Percentiles rank a stretch among this genome's conserved stretches.
Evolutionary conservation across 2,113 vertebrate species (phyloP).

Genomic region (Oncorhynchus gorbuscha): DNA sequence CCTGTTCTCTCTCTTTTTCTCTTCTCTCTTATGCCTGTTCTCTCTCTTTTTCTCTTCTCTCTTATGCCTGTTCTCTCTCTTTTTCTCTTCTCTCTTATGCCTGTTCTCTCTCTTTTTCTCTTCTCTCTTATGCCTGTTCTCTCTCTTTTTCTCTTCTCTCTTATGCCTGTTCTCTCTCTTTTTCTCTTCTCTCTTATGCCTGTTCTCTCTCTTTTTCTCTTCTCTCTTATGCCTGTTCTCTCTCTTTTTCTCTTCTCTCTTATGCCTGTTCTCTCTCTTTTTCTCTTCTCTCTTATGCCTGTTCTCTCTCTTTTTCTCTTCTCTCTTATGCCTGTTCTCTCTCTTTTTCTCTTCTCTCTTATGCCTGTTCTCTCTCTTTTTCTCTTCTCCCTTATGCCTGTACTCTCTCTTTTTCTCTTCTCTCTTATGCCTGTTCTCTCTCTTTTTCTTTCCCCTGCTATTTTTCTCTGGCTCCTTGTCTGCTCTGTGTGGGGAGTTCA

Average conservation of each 20-base stretch:
- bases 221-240: neutral
- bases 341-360: neutral
- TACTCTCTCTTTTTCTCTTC: neutral
- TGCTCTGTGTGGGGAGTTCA: slow-evolving; percentile 15
- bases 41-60: neutral
- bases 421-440: neutral
- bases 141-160: slow-evolving; percentile 1
- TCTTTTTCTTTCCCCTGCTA: slow-evolving; percentile 10
- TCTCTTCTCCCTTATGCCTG: neutral
- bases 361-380: neutral
- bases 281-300: neutral
- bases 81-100: neutral
- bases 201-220: neutral
- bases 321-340: too few species aligned
- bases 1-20: too few species aligned
- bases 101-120: neutral
- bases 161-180: neutral
- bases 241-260: slow-evolving; percentile 4
- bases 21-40: neutral
- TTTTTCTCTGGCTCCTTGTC: neutral
- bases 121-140: too few species aligned
- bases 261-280: too few species aligned
- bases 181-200: too few species aligned
- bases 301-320: neutral
- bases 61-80: too few species aligned